A percentile compares a stretch with the other conserved stretches of the same genome.
phyloP scores from a whole-genome alignment of 2,797 vertebrate species.

The Mormyrus hasselquistii region DNA sequence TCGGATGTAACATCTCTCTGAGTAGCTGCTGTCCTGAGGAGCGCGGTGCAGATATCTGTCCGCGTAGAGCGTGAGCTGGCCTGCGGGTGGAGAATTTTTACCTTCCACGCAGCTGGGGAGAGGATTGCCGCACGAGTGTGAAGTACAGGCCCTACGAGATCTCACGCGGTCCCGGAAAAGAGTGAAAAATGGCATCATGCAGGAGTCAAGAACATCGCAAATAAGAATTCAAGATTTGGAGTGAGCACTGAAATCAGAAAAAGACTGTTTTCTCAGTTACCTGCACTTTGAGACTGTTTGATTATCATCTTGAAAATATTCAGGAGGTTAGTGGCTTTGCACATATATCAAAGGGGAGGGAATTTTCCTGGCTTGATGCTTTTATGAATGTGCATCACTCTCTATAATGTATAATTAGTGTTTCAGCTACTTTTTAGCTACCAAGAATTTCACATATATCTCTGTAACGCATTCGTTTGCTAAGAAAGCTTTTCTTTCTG shows the following conservation, averaged over 20 bases:
- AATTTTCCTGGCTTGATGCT: background rate
- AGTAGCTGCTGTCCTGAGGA: background rate
- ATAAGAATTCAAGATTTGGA: background rate
- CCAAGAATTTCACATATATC: background rate
- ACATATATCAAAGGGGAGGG: background rate
- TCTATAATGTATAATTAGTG: background rate
- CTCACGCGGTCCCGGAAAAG: background rate
- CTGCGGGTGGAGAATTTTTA: background rate
- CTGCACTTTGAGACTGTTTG: background rate
- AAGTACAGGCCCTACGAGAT: background rate
- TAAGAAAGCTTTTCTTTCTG: background rate
- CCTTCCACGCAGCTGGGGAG: background rate
- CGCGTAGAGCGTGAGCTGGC: background rate
- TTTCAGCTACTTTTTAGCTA: background rate
- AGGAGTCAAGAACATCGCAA: background rate
- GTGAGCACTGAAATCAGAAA: background rate
- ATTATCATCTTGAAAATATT: background rate
- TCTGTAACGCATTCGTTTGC: background rate
- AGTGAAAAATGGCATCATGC: background rate
- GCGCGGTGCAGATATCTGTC: background rate
- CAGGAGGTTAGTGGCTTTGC: background rate
- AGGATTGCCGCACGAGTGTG: background rate
- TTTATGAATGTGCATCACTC: background rate
- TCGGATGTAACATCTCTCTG: background rate
- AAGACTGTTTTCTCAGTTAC: background rate